phyloP scores from a whole-genome alignment of 2,797 vertebrate species.

The Saxicola maurus region DNA sequence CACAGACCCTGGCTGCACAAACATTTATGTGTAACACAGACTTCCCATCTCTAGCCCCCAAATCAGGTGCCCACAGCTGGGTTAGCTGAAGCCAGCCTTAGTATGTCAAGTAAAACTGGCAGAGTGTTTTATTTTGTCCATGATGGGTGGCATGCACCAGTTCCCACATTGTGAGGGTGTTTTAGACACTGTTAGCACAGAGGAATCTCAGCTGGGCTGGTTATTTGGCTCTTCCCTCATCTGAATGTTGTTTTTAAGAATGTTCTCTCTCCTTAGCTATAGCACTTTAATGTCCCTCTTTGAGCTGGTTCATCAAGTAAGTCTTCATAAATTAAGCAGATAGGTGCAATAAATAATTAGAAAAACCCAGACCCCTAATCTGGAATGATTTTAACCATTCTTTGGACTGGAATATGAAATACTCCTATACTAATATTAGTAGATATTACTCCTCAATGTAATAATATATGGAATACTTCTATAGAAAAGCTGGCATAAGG shows the following conservation, averaged over 20 bases:
- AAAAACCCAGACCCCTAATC: not conserved
- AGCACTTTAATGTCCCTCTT: not conserved
- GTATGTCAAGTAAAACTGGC: not conserved
- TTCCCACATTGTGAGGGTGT: not conserved
- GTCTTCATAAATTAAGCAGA: not conserved
- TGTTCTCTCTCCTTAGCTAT: not conserved
- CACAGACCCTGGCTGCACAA: not conserved
- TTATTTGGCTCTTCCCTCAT: not conserved
- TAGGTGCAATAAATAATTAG: not conserved
- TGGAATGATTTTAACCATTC: not conserved
- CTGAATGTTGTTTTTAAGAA: not conserved
- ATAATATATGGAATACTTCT: not conserved
- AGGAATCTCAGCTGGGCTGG: not conserved
- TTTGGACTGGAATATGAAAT: not conserved
- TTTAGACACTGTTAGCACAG: not conserved
- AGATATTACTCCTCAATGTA: not conserved
- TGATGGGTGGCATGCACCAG: not conserved
- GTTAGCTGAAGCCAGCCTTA: not conserved
- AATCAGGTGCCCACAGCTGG: not conserved
- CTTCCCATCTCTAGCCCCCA: not conserved
- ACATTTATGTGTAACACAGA: fast-evolving
- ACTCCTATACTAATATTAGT: not conserved
- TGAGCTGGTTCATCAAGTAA: not conserved
- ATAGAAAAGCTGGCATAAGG: not conserved
- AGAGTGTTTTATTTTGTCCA: not conserved